Evolutionary conservation across 2,888 invertebrate genomes (phyloP).

Genomic region (Tetrapedia diversipes): DNA sequence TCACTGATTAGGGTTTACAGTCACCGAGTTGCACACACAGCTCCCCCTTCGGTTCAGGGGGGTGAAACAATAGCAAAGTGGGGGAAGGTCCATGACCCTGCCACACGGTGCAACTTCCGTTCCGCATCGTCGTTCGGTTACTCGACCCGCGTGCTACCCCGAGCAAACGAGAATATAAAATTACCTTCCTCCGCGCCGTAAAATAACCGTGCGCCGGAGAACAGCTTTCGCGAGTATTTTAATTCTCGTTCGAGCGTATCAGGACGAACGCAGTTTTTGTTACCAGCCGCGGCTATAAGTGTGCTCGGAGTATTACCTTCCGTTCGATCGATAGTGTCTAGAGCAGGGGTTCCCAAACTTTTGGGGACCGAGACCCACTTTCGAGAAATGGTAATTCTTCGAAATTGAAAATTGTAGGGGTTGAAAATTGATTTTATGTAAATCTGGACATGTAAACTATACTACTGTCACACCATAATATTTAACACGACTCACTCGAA

Average conservation of each 20-base stretch:
- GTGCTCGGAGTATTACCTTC: not conserved
- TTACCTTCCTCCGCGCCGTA: not conserved
- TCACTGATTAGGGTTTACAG: constrained; percentile 61
- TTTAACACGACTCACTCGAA: no score
- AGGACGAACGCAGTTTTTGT: not conserved
- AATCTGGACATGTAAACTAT: no score
- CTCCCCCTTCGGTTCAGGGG: constrained; percentile 37
- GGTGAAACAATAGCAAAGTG: constrained; percentile 51
- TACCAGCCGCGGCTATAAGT: not conserved
- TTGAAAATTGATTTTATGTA: no score
- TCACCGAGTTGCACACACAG: constrained; percentile 48
- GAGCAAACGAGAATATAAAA: constrained; percentile 32
- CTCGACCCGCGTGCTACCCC: constrained; percentile 15
- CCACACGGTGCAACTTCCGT: constrained; percentile 58
- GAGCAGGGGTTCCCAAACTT: no score
- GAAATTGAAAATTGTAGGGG: no score
- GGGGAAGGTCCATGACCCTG: constrained; percentile 66
- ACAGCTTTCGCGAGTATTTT: constrained; percentile 15
- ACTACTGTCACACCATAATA: no score
- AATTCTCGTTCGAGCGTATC: constrained; percentile 16
- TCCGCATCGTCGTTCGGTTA: constrained; percentile 52
- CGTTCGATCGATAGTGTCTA: constrained; percentile 34
- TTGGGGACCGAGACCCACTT: no score
- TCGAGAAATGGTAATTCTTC: no score
- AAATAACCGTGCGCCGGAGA: not conserved